A percentile compares a stretch with the other conserved stretches of the same genome.
phyloP scores from a whole-genome alignment of 1,140 invertebrate genomes.

The Agrilus planipennis region DNA sequence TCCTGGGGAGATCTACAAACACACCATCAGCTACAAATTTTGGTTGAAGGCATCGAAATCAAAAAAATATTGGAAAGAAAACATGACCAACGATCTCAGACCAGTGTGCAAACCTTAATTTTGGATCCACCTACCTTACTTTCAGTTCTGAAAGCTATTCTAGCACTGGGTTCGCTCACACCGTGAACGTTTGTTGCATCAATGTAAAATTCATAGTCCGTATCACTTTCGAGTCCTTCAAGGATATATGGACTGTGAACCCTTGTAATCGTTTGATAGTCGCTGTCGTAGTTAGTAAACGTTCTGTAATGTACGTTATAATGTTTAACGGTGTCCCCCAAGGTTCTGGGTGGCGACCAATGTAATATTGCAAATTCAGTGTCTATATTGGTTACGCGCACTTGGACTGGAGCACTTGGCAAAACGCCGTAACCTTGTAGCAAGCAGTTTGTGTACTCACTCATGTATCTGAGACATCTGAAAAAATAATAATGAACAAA shows the following conservation, averaged over 20 bases:
- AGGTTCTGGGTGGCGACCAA: slow-evolving; percentile 58
- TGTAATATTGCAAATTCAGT: slow-evolving; percentile 63
- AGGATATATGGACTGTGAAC: slow-evolving; percentile 59
- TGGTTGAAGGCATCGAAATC: slow-evolving; percentile 26
- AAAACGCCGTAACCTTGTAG: slow-evolving; percentile 73
- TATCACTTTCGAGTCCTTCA: slow-evolving; percentile 56
- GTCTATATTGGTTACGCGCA: slow-evolving; percentile 59
- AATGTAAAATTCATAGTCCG: slow-evolving; percentile 70
- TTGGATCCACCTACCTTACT: slow-evolving; percentile 38
- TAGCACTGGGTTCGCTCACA: slow-evolving; percentile 55
- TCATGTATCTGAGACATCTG: slow-evolving; percentile 70
- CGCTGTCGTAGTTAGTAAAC: slow-evolving; percentile 26
- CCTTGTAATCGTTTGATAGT: slow-evolving; percentile 24
- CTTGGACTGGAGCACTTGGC: slow-evolving; percentile 51
- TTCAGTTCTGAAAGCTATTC: slow-evolving; percentile 60
- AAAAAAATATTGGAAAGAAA: slow-evolving; percentile 19
- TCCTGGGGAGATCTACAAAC: slow-evolving; percentile 55
- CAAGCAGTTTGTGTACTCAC: slow-evolving; percentile 63
- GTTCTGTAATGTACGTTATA: slow-evolving; percentile 55
- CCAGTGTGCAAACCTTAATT: background rate
- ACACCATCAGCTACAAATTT: slow-evolving; percentile 48
- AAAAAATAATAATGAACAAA: slow-evolving; percentile 10
- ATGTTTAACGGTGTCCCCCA: slow-evolving; percentile 56
- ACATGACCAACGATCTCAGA: background rate
- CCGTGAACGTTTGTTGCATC: slow-evolving; percentile 72